Conservation (phyloP, 2,888 invertebrate genomes). For the Himalopsyche tibetana region DNA sequence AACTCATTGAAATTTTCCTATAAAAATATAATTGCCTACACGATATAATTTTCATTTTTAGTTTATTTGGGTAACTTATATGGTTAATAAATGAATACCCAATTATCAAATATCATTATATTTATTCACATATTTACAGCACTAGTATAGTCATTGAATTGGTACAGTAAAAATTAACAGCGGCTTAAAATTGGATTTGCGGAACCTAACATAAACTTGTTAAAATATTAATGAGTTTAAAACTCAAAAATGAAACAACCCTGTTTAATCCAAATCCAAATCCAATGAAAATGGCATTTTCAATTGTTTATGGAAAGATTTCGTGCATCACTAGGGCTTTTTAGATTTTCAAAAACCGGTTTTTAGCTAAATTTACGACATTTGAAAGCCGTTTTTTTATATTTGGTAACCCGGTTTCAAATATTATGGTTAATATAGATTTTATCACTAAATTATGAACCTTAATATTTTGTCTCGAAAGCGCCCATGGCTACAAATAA, state of each 20-base stretch:
- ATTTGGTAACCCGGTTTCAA: too few relatives aligned
- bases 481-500: too few relatives aligned
- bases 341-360: too few relatives aligned
- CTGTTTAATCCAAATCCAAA: conserved; percentile 11
- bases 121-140: neutral
- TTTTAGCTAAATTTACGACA: too few relatives aligned
- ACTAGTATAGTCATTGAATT: neutral
- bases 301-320: too few relatives aligned
- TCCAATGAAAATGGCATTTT: too few relatives aligned
- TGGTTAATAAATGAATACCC: neutral
- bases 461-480: too few relatives aligned
- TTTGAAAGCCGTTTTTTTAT: too few relatives aligned
- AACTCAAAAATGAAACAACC: conserved; percentile 20
- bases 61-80: neutral
- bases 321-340: too few relatives aligned
- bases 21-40: conserved; percentile 4
- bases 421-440: too few relatives aligned
- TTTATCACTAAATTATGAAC: too few relatives aligned
- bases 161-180: neutral
- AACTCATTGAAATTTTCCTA: neutral
- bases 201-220: neutral
- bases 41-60: neutral
- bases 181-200: neutral
- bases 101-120: neutral
- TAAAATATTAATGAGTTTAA: neutral